Percentiles rank a stretch among this genome's conserved stretches.
phyloP scores from a whole-genome alignment of 2,113 vertebrate genomes.

The Isichthys henryi region DNA sequence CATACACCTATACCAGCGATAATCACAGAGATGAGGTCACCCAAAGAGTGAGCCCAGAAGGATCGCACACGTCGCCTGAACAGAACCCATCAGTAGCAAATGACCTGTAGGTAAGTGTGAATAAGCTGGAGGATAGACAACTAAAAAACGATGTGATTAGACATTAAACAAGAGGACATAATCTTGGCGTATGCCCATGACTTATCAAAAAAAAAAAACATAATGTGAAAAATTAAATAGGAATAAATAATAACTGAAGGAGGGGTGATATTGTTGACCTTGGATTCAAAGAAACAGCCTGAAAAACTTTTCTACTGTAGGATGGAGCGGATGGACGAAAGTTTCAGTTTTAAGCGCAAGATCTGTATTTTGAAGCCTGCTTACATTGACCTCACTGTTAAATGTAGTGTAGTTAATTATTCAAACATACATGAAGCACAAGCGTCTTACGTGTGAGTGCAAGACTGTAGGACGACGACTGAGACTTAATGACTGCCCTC shows the following conservation, averaged over 20 bases:
- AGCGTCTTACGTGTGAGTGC: background rate
- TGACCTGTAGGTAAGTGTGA: background rate
- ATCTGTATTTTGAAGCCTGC: background rate
- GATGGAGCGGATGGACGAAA: background rate
- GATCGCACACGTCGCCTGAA: background rate
- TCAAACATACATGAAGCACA: background rate
- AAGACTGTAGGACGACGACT: background rate
- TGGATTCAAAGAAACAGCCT: background rate
- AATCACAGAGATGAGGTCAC: background rate
- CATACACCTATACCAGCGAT: background rate
- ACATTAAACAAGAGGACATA: background rate
- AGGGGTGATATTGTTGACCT: background rate
- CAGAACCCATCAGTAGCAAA: background rate
- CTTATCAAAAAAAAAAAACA: background rate
- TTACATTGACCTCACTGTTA: background rate
- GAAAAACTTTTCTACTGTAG: background rate
- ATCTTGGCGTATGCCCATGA: background rate
- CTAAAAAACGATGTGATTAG: background rate
- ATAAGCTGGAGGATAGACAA: background rate
- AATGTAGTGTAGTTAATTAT: background rate
- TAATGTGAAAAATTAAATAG: background rate
- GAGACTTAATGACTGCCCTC: background rate
- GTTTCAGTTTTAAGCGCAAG: background rate
- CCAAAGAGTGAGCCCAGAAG: background rate
- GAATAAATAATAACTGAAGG: background rate